A percentile compares a stretch with the other conserved stretches of the same genome.
phyloP scores from a whole-genome alignment of 1,140 invertebrate genomes.

The Drosophila kurseongensis region DNA sequence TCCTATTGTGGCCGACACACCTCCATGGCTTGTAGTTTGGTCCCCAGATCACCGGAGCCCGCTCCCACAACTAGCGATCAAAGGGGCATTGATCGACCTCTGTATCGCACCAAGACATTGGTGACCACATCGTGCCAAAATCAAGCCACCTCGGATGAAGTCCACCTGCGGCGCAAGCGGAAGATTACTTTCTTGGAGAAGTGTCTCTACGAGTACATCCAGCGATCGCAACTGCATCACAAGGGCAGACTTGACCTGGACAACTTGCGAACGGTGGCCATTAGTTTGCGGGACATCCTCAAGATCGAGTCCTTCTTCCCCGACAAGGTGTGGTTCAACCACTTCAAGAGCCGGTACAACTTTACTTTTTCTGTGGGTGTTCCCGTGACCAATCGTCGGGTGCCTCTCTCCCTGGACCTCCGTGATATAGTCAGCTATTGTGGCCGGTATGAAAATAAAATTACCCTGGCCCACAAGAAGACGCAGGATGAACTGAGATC shows the following conservation, averaged over 20 bases:
- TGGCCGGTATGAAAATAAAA: conserved; percentile 45
- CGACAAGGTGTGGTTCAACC: conserved; percentile 67
- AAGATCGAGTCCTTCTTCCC: conserved; percentile 80
- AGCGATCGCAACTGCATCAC: conserved; percentile 65
- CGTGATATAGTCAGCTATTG: conserved; percentile 80
- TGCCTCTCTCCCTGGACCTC: conserved; percentile 66
- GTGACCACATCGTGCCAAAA: conserved; percentile 52
- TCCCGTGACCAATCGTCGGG: conserved; percentile 29
- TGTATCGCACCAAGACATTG: conserved; percentile 65
- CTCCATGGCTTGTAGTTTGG: conserved; percentile 14
- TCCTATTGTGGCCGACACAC: conserved; percentile 70
- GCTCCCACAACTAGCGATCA: conserved; percentile 1
- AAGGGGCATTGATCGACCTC: conserved; percentile 9
- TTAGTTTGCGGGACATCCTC: conserved; percentile 65
- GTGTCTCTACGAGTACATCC: conserved; percentile 70
- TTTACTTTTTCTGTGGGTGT: conserved; percentile 66
- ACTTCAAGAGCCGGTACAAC: conserved; percentile 68
- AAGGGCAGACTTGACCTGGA: conserved; percentile 58
- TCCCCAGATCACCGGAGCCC: conserved; percentile 1
- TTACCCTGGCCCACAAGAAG: conserved; percentile 48
- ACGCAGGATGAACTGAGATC: conserved; percentile 5
- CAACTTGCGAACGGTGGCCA: conserved; percentile 60
- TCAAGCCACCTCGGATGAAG: conserved; percentile 60
- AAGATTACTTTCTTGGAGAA: conserved; percentile 73
- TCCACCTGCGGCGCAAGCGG: conserved; percentile 56